Evolutionary conservation across 2,888 invertebrate species (phyloP), one percentile per base, ranked within the genome.

Genomic region (Plusia festucae): DNA sequence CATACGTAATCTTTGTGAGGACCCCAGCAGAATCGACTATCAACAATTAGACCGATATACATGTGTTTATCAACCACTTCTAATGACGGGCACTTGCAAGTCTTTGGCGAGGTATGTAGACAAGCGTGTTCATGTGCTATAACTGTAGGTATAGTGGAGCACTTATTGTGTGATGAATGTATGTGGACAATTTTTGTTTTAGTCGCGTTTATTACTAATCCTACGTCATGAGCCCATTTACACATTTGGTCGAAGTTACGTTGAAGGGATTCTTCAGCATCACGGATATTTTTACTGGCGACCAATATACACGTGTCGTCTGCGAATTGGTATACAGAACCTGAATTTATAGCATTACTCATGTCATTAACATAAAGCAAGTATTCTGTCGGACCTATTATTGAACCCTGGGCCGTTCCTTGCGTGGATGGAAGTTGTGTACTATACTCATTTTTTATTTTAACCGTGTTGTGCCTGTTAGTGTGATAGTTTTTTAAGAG

Each of bases 341-440:
- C 13, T 4, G 7, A 15, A 5, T 18, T 51, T 18, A 51, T 51
- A 7, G 15, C 20, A 51, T 51, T 51, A 11, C 1, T 16, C 11
- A 22, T 11, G 20, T 18, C 18, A 20, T 51, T 51, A 6, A 51
- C n/a, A n/a, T n/a, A n/a, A n/a, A n/a, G n/a, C n/a, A n/a, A n/a
- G n/a, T n/a, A n/a, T n/a, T n/a, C n/a, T n/a, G 75, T n/a, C 0
- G 75, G 76, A 7, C 76, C 76, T 3, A 75, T 7, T 0, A 80
- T 71, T 8, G 75, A 78, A 0, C 76, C 79, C 46, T 79, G 77
- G 2, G 79, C 76, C 22, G 74, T 79, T 18, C 76, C 77, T 15
- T 71, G 55, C 11, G 59, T 56, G 0, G 66, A 65, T 0, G 8
- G 13, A 9, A 68, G 22, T 6, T 32, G 13, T 0, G 65, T 27